Evolutionary conservation across 2,113 vertebrate species (phyloP), one percentile per base, ranked within the genome.

Genomic region (Grallaria varia): DNA sequence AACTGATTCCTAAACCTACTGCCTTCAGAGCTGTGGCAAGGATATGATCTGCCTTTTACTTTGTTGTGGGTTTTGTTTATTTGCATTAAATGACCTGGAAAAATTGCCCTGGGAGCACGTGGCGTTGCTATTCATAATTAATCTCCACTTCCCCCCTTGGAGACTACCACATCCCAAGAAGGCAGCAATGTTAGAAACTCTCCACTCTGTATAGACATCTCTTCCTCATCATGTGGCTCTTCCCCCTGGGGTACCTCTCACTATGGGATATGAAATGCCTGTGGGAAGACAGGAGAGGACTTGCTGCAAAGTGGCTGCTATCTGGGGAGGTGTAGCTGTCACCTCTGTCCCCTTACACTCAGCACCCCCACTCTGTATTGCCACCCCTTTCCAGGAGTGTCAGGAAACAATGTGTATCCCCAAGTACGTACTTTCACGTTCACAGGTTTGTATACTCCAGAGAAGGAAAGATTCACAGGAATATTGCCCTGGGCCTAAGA

Each of bases 221-320:
- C 23, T 67, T 72, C 31, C 2, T 2, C 60, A 64, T 37, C 56
- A 63, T 1, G 2, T 25, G 47, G 49, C 22, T 66, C 58, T 37
- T 77, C 20, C 28, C 5, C 42, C 9, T 8, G 14, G 45, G 17
- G 4, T 44, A 40, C 35, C 47, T 88, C 71, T 50, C 0, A 0
- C 79, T 74, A 18, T 14, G n/a, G 21, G 40, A 42, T 76, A 28
- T 2, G 0, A 37, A 53, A 53, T 64, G 64, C 35, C 42, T 47
- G 31, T 16, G 59, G 87, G 49, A 66, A 90, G 37, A 16, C 14
- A 33, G 35, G 24, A 2, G 1, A 59, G 33, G 50, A 60, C 24
- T 37, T 40, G 23, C 18, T 47, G 37, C 58, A 49, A 92, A 96
- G 58, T 7, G 30, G 30, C 44, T 83, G 33, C 15, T 85, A 25